Evolutionary conservation across 30 jellyfish, hydroid and myxozoan genomes (phyloP).

Genomic region (Clytia hemisphaerica): DNA sequence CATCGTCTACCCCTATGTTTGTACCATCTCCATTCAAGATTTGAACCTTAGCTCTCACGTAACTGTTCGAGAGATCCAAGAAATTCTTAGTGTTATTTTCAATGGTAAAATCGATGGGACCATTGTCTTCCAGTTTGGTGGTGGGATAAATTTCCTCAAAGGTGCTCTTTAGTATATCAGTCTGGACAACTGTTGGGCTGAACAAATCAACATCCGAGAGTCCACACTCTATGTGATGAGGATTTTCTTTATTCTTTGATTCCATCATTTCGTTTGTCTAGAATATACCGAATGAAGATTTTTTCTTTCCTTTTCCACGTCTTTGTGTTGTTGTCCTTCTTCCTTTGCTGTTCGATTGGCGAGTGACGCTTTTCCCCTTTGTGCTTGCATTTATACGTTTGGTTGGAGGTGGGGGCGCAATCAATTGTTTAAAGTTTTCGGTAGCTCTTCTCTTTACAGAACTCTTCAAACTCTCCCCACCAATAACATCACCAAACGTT

Average conservation of each 20-base stretch:
- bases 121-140: background rate
- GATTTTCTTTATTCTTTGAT: no score
- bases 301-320: no score
- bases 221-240: conserved; percentile 14
- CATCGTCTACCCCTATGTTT: background rate
- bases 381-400: no score
- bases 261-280: no score
- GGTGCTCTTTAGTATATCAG: background rate
- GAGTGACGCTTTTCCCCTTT: no score
- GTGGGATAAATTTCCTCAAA: conserved; percentile 15
- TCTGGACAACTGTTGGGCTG: conserved; percentile 10
- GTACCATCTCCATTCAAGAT: conserved; percentile 20
- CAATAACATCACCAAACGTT: background rate
- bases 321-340: no score
- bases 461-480: background rate
- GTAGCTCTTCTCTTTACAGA: background rate
- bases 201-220: conserved; percentile 17
- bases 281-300: no score
- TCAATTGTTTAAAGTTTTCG: no score
- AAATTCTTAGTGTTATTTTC: conserved; percentile 2
- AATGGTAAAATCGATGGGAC: conserved; percentile 16
- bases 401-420: no score
- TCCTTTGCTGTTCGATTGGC: no score
- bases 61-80: conserved; percentile 1
- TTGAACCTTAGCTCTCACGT: background rate